Evolutionary conservation across 2,888 invertebrate species (phyloP).

Genomic region (Andrena trimmerana): DNA sequence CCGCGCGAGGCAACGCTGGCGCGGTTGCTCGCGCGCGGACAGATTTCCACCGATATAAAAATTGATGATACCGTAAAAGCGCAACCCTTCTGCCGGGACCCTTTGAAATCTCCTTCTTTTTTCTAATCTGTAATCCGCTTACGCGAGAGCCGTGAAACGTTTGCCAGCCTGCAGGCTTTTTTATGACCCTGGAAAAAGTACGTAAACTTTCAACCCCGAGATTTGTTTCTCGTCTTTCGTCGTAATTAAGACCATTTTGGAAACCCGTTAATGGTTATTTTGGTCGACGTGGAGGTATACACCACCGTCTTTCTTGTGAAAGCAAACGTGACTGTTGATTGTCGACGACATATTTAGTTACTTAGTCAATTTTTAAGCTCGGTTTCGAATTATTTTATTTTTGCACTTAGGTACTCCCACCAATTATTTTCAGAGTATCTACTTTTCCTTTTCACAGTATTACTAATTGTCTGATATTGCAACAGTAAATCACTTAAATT

Average conservation of each 20-base stretch:
- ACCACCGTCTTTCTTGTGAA: too few species aligned
- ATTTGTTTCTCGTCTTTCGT: neutral
- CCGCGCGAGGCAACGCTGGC: neutral
- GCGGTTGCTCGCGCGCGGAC: neutral
- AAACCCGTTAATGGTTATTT: neutral
- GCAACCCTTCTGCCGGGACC: slow-evolving; percentile 25
- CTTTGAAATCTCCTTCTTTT: slow-evolving; percentile 4
- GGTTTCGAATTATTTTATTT: too few species aligned
- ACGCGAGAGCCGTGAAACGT: neutral
- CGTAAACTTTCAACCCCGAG: slow-evolving; percentile 20
- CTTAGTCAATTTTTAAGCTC: too few species aligned
- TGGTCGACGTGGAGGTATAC: neutral
- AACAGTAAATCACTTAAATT: too few species aligned
- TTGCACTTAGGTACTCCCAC: too few species aligned
- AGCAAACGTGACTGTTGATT: neutral
- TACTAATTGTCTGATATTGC: too few species aligned
- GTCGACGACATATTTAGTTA: neutral
- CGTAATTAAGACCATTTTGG: neutral
- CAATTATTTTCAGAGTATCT: too few species aligned
- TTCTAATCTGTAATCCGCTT: slow-evolving; percentile 43
- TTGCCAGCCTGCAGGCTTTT: slow-evolving; percentile 3
- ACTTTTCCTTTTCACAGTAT: too few species aligned
- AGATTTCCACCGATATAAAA: slow-evolving; percentile 35
- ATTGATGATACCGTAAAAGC: slow-evolving; percentile 50
- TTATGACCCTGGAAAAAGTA: slow-evolving; percentile 12